Percentiles rank a stretch among this genome's conserved stretches.
Evolutionary conservation across 2,888 invertebrate species (phyloP).

Genomic region (Tiliacea citrago): DNA sequence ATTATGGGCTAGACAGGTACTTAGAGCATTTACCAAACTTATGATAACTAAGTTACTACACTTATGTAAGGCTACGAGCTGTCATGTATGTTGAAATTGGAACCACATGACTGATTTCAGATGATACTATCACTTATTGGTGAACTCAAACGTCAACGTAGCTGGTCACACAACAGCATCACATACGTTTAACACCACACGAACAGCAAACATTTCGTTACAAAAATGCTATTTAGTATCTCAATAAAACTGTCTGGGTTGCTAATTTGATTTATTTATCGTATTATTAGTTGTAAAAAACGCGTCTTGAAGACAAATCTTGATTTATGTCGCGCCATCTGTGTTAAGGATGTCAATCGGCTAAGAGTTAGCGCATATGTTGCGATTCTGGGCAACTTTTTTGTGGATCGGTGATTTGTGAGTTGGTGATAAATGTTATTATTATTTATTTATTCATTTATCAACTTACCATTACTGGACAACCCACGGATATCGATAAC

Average conservation of each 20-base stretch:
- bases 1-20: neutral
- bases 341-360: slow-evolving; percentile 66
- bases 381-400: slow-evolving; percentile 35
- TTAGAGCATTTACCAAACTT: neutral
- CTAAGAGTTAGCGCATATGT: slow-evolving; percentile 47
- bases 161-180: neutral
- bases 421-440: neutral
- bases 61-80: too few species aligned
- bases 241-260: slow-evolving; percentile 66
- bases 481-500: too few species aligned
- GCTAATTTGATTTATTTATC: slow-evolving; percentile 67
- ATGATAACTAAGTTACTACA: neutral
- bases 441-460: too few species aligned
- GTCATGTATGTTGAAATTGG: too few species aligned
- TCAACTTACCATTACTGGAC: too few species aligned
- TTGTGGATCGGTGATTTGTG: slow-evolving; percentile 26
- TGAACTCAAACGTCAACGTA: too few species aligned
- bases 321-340: slow-evolving; percentile 65
- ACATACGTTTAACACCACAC: slow-evolving; percentile 38
- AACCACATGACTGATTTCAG: neutral
- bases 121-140: neutral
- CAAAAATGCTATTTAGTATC: slow-evolving; percentile 62
- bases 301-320: slow-evolving; percentile 60
- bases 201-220: slow-evolving; percentile 50
- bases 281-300: slow-evolving; percentile 62